These are phyloP conservation scores for Seriola rivoliana DNA, from an alignment of 2,113 vertebrate species.

Conservation along the genomic window DNA sequence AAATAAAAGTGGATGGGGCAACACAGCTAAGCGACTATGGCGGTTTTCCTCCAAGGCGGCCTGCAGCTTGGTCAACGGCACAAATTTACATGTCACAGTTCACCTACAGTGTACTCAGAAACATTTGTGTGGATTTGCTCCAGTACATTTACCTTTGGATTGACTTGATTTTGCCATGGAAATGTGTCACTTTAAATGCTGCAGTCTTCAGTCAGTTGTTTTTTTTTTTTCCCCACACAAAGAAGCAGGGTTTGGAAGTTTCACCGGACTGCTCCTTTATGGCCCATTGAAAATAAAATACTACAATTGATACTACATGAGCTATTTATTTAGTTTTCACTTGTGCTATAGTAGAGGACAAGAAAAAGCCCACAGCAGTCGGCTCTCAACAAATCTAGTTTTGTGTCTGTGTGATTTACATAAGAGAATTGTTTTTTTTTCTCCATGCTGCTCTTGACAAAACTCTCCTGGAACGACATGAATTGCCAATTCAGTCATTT, in stretches of 20 bases:
- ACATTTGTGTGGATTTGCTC: not conserved
- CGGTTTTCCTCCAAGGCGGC: not conserved
- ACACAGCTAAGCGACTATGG: not conserved
- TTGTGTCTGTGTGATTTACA: slow-evolving; percentile 7
- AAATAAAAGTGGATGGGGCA: not conserved
- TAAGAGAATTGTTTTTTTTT: not conserved
- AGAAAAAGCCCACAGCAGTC: not conserved
- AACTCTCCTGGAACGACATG: not conserved
- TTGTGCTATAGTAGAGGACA: not conserved
- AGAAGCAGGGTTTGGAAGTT: not conserved
- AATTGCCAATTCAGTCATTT: slow-evolving; percentile 45
- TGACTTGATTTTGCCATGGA: not conserved
- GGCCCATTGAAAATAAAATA: not conserved
- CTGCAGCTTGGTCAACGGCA: not conserved
- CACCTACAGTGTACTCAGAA: no score
- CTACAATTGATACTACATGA: not conserved
- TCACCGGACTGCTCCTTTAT: not conserved
- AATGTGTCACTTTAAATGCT: not conserved
- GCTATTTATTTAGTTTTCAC: not conserved
- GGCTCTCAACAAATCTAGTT: not conserved
- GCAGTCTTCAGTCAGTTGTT: not conserved
- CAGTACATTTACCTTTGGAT: not conserved
- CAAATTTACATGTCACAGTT: not conserved
- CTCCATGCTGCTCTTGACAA: slow-evolving; percentile 6
- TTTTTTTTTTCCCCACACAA: not conserved